A percentile compares a stretch with the other conserved stretches of the same genome.
phyloP scores from a whole-genome alignment of 1,140 invertebrate genomes.

The Drosophila bocki region DNA sequence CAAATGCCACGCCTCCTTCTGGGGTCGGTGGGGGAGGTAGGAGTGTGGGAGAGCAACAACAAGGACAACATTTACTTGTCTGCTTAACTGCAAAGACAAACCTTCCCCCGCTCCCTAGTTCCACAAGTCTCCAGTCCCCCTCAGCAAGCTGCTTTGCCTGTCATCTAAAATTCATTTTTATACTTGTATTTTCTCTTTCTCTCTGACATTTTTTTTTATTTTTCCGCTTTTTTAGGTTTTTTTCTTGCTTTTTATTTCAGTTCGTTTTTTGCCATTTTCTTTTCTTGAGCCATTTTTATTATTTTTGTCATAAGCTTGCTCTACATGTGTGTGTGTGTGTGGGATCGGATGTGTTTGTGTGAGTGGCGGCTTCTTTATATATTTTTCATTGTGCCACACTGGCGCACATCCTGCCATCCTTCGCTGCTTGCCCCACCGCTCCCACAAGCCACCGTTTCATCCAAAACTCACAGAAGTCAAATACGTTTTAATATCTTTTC shows the following conservation, averaged over 20 bases:
- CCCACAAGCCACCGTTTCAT: conserved; percentile 25
- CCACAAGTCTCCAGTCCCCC: not conserved
- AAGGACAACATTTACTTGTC: conserved; percentile 82
- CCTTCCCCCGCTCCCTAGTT: conserved; percentile 22
- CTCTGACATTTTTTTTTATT: conserved; percentile 24
- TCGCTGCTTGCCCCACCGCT: not conserved
- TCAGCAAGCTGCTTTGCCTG: conserved; percentile 71
- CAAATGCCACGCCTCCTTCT: conserved; percentile 46
- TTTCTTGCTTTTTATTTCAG: conserved; percentile 57
- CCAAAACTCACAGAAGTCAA: conserved; percentile 81
- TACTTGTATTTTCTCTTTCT: conserved; percentile 71
- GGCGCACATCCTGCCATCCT: conserved; percentile 66
- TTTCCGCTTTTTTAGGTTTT: conserved; percentile 55
- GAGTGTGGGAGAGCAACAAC: conserved; percentile 57
- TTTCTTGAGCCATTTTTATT: conserved; percentile 82
- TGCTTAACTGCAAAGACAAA: conserved; percentile 83
- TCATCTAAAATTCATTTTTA: conserved; percentile 84
- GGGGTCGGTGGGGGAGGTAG: not conserved
- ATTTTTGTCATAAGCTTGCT: conserved; percentile 77
- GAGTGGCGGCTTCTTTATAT: conserved; percentile 75
- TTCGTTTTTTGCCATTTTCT: conserved; percentile 69
- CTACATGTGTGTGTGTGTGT: conserved; percentile 28
- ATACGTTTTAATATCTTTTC: conserved; percentile 84
- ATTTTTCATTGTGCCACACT: conserved; percentile 83
- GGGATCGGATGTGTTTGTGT: conserved; percentile 46